Base-by-base conservation (phyloP, 1,140 invertebrate species). In the Calosoma granatense region DNA sequence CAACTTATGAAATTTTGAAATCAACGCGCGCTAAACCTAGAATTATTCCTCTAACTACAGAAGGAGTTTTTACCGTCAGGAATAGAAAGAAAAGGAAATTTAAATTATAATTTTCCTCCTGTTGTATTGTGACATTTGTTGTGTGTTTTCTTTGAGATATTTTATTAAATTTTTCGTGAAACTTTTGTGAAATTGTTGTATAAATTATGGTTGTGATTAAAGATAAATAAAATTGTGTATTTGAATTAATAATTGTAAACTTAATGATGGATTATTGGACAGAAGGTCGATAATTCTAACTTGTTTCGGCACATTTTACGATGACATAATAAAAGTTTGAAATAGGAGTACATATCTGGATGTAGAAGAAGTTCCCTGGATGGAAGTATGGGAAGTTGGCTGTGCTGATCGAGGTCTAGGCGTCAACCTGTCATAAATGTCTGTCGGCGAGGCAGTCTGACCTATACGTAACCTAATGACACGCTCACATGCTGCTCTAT, bases 11-110 rank as follows among this genome's bases (percentile, higher is more conserved):
- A 58, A 58, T 69, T 12, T 64, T 69, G 62, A 64, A 61, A 56
- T 65, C 64, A 11, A 64, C 65, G 0, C 65, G 56, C 15, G 64
- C 63, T 51, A 62, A 61, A 56, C 67, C 67, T 11, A 68, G 61
- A 55, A 53, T 56, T 11, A 57, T 68, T 19, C 65, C 66, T 0
- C 54, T 53, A 23, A 51, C 23, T 19, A 51, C 65, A 3, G 67
- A 69, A 63, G 64, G 62, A 20, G 63, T 69, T 23, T 69, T 69
- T 59, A 65, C 67, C 6, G 57, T 67, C n/a, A 67, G 55, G 58
- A 66, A 66, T 41, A 62, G 60, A 51, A 56, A 17, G 9, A 9
- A 47, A 9, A 47, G 15, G 15, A 47, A 47, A 36, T 36, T 36
- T 6, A 9, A 51, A 6, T 51, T 47, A 6, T 12, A 17, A 6